Base-by-base conservation (phyloP, 2,797 vertebrate species). In the Lagorchestes hirsutus region DNA sequence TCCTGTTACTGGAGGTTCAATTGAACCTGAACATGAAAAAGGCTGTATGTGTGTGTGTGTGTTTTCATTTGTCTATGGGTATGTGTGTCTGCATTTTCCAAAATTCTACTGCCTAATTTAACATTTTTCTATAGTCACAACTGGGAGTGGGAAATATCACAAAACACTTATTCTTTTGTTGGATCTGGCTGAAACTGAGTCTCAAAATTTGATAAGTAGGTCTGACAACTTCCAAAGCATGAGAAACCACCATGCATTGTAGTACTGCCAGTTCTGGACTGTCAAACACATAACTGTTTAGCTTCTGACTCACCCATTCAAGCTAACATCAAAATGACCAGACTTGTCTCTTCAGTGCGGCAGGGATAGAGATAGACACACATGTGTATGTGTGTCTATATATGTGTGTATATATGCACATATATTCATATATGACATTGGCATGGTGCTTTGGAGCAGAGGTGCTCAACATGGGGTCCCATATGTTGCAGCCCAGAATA, bases 91-190 rank as follows among this genome's bases (percentile, higher is more conserved):
- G 40, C 55, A 87, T 59, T 95, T 57, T 93, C 93, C 74, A 58
- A 91, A 62, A 93, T 50, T 27, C 90, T 93, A 57, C 56, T 93
- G 54, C 34, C 54, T 93, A 46, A 58, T 59, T 16, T 93, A 24
- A 95, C 31, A 1, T 94, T 92, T 92, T 93, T 93, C 97, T 62
- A 56, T 94, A 13, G 31, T 91, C 67, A 93, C 90, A 93, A 94
- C 95, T 93, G 95, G 94, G 92, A 95, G 57, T 92, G 10, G 67
- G 90, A 97, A 97, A 95, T 95, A 56, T 50, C n/a, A 91, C 40
- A 95, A 82, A 93, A 24, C 16, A 11, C 34, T 13, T 55, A 40
- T 55, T 87, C 74, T 5, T 54, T n/a, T 50, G 27, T 56, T 74
- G 90, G 27, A 1, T 55, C 58, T 46, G 28, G 54, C 18, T 90